Evolutionary conservation across 1,140 invertebrate species (phyloP).

Genomic region (Lepidurus packardi): DNA sequence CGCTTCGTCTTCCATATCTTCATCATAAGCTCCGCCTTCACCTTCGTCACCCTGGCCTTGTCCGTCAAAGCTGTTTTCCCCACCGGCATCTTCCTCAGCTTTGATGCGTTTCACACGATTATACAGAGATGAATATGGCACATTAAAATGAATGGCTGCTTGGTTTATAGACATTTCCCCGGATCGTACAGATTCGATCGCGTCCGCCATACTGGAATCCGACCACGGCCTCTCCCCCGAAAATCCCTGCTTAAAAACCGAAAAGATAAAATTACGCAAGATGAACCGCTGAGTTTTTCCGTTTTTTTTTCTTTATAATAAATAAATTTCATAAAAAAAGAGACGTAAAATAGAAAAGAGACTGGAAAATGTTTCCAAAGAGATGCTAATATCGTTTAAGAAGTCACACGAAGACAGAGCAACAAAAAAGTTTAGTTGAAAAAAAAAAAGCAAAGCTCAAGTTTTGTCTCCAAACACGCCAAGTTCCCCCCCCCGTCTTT

Average conservation of each 20-base stretch:
- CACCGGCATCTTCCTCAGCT: constrained; percentile 32
- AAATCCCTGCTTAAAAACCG: constrained; percentile 59
- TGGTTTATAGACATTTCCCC: constrained; percentile 89
- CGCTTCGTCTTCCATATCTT: constrained; percentile 9
- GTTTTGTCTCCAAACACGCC: no score
- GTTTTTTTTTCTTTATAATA: no score
- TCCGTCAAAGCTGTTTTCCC: not conserved
- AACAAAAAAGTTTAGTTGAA: no score
- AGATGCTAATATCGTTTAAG: no score
- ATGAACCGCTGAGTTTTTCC: not conserved
- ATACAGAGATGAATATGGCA: constrained; percentile 81
- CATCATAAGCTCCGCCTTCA: not conserved
- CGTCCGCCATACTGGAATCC: constrained; percentile 81
- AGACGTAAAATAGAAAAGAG: no score
- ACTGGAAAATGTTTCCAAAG: no score
- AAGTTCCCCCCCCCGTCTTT: no score
- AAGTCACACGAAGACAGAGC: no score
- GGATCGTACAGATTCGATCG: constrained; percentile 75
- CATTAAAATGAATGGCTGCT: constrained; percentile 83
- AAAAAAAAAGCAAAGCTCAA: no score
- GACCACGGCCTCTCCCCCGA: constrained; percentile 71
- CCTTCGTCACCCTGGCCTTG: not conserved
- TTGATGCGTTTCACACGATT: constrained; percentile 65
- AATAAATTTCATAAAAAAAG: no score
- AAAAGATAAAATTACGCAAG: not conserved